A percentile compares a stretch with the other conserved stretches of the same genome.
Evolutionary conservation across 1,140 invertebrate genomes (phyloP).

Genomic region (Zaprionus lachaisei): DNA sequence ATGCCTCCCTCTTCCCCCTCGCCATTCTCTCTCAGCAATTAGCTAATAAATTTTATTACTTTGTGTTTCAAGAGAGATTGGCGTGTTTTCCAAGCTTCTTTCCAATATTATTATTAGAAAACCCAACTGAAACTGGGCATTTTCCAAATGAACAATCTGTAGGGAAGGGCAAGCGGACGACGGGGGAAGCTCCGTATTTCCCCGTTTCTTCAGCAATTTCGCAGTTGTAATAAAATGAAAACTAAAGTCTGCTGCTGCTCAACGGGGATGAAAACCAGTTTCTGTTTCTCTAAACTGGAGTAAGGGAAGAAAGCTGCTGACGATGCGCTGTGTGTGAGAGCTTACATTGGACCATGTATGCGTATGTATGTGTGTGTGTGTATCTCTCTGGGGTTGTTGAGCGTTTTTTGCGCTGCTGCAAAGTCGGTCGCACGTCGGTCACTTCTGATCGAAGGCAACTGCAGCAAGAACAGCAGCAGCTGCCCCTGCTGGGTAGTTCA

Average conservation of each 20-base stretch:
- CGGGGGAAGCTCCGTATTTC: not conserved
- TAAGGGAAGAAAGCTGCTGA: conserved; percentile 71
- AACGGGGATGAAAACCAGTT: conserved; percentile 75
- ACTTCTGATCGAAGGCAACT: conserved; percentile 53
- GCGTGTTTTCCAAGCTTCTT: conserved; percentile 1
- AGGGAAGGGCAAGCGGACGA: not conserved
- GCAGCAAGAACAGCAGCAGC: conserved; percentile 38
- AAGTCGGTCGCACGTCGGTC: conserved; percentile 69
- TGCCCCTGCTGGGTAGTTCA: conserved; percentile 30
- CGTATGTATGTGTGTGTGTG: conserved; percentile 31
- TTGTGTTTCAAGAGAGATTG: conserved; percentile 12
- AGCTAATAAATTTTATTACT: conserved; percentile 49
- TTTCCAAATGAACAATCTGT: conserved; percentile 11
- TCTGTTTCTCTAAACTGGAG: conserved; percentile 56
- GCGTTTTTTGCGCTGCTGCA: conserved; percentile 42
- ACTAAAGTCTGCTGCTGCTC: conserved; percentile 67
- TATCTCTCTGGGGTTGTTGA: conserved; percentile 45
- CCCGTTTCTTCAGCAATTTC: conserved; percentile 22
- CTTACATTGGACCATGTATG: conserved; percentile 25
- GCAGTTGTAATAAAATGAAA: conserved; percentile 69
- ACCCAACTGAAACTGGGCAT: conserved; percentile 7
- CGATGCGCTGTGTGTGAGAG: conserved; percentile 23
- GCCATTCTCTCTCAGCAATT: conserved; percentile 11
- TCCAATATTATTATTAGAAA: conserved; percentile 16
- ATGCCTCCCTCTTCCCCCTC: too few relatives aligned